Evolutionary conservation across 30 jellyfish, hydroid and myxozoan genomes (phyloP), one percentile per base, ranked within the genome.

Genomic region (Aurelia sp.): DNA sequence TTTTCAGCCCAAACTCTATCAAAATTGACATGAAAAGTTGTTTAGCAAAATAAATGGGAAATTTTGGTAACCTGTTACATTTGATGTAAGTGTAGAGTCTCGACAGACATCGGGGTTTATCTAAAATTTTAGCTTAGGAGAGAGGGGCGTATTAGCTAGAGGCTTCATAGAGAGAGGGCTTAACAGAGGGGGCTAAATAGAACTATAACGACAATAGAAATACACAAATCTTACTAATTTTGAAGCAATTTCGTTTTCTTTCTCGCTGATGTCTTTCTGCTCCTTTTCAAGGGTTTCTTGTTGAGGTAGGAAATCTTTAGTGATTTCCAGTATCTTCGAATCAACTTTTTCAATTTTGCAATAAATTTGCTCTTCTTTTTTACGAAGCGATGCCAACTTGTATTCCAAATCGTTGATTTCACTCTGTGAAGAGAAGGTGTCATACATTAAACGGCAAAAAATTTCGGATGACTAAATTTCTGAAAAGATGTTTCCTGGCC

Each of bases 331-430:
- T 16, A 85, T 85, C n/a, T 65, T 48, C 47, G 47, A 68, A 66
- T 85, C 88, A n/a, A 85, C 82, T 16, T 10, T 22, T 11, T 85
- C 88, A 47, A 85, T 85, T 15, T 73, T 65, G 21, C 48, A 40
- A 27, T 48, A 48, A 13, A 73, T 7, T 13, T 47, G 18, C 22
- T 40, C 30, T 41, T 85, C 94, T 41, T 44, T 66, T 44, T 57
- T 64, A 33, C 94, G 85, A 20, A 85, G 82, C 23, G 22, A 69
- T 44, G 40, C 51, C 37, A 85, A 53, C 63, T 60, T 85, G 8
- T 21, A 66, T 62, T 85, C 94, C 37, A 85, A 57, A 6, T 73
- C 88, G 48, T 73, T 76, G 68, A 85, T 85, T 53, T 85, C 84
- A 63, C 12, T 59, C 94, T 85, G 58, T 4, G 23, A 41, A 59